Percentiles rank a stretch among this genome's conserved stretches.
Conservation (phyloP, 2,888 invertebrate genomes). For the Myopa tessellatipennis region DNA sequence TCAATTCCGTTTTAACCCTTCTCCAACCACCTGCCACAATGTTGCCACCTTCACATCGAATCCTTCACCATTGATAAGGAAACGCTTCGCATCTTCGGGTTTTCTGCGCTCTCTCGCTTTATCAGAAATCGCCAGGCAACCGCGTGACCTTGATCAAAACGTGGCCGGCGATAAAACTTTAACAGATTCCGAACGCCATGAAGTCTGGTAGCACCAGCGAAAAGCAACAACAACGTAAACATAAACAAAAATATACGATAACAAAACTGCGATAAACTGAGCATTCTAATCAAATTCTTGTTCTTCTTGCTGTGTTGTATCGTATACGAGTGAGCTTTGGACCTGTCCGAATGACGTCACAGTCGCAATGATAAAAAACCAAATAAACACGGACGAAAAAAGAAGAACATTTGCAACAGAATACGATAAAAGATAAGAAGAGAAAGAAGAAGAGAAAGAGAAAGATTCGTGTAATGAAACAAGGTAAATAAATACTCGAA, state of each 20-base stretch:
- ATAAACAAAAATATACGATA: slow-evolving; percentile 31
- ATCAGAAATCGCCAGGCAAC: slow-evolving; percentile 12
- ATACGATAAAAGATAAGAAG: not conserved
- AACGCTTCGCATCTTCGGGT: no score
- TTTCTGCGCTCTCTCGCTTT: not conserved
- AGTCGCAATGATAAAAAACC: slow-evolving; percentile 4
- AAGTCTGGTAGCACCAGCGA: slow-evolving; percentile 49
- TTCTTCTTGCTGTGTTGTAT: not conserved
- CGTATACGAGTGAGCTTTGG: not conserved
- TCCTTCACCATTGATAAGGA: no score
- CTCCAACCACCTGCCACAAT: no score
- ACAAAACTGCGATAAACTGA: slow-evolving; percentile 26
- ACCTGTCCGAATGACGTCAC: slow-evolving; percentile 13
- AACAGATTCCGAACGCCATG: slow-evolving; percentile 44
- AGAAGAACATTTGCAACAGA: not conserved
- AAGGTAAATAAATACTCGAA: not conserved
- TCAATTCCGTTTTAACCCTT: no score
- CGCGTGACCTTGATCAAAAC: slow-evolving; percentile 20
- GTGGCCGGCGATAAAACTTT: slow-evolving; percentile 3
- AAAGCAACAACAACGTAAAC: slow-evolving; percentile 39
- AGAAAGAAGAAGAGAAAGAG: not conserved
- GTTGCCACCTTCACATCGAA: no score
- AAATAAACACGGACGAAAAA: not conserved
- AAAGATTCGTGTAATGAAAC: not conserved
- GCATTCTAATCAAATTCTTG: slow-evolving; percentile 4